Evolutionary conservation across 2,888 invertebrate genomes (phyloP).

Genomic region (Thymelicus sylvestris): DNA sequence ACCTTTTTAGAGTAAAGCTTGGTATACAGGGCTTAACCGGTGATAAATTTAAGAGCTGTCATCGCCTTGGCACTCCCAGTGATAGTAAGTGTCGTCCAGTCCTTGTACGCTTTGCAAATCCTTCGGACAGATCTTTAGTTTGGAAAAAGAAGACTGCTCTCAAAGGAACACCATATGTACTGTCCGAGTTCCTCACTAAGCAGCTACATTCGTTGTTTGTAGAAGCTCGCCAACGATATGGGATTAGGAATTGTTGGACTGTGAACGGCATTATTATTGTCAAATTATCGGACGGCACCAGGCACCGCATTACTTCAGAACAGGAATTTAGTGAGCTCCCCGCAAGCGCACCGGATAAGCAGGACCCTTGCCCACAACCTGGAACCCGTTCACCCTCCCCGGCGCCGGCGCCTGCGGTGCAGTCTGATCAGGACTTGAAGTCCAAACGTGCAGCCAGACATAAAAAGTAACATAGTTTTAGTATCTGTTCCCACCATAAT

Average conservation of each 20-base stretch:
- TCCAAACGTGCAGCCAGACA: not conserved
- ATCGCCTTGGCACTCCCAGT: not conserved
- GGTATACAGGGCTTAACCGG: not conserved
- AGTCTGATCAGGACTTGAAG: not conserved
- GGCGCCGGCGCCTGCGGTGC: not conserved
- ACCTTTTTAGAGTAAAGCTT: not conserved
- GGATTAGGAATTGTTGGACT: slow-evolving; percentile 9
- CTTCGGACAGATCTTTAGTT: not conserved
- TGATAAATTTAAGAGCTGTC: not conserved
- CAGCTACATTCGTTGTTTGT: not conserved
- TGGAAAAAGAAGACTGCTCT: not conserved
- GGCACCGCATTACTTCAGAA: not conserved
- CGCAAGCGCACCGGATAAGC: not conserved
- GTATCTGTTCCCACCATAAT: too few species aligned
- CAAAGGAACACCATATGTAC: not conserved
- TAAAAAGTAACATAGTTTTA: not conserved
- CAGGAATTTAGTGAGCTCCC: not conserved
- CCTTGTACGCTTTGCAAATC: not conserved
- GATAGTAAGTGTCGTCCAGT: not conserved
- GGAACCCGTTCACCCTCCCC: not conserved
- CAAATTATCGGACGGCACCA: slow-evolving; percentile 1
- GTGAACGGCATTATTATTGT: not conserved
- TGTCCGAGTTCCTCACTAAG: not conserved
- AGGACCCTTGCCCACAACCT: too few species aligned
- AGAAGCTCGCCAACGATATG: not conserved